A percentile compares a stretch with the other conserved stretches of the same genome.
Evolutionary conservation across 30 jellyfish, hydroid and myxozoan genomes (phyloP).

Genomic region (Hydractinia symbiolongicarpus): DNA sequence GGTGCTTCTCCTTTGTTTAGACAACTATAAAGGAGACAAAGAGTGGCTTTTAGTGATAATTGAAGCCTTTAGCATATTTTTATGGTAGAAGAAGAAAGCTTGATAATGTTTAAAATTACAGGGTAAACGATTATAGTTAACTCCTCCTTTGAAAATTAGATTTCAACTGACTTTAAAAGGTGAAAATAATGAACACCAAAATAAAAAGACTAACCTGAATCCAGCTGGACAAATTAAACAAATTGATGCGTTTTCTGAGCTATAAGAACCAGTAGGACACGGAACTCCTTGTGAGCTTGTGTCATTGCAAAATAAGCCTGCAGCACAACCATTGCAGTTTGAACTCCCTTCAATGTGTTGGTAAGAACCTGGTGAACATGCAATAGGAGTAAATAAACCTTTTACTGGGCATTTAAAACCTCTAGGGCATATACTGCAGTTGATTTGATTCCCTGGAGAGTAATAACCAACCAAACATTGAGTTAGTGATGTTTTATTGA

Average conservation of each 20-base stretch:
- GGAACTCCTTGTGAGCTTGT: conserved; percentile 27
- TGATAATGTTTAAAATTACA: neutral
- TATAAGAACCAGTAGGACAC: conserved; percentile 35
- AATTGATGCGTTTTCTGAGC: conserved; percentile 6
- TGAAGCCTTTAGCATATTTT: neutral
- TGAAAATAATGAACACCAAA: neutral
- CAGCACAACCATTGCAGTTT: conserved; percentile 39
- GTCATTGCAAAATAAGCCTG: conserved; percentile 29
- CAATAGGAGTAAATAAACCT: neutral
- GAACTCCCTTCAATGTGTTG: conserved; percentile 10
- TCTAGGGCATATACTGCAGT: conserved; percentile 7
- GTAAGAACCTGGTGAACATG: conserved; percentile 40
- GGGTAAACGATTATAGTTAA: neutral
- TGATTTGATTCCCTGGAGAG: neutral
- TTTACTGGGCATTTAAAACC: conserved; percentile 41
- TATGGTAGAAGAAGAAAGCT: neutral
- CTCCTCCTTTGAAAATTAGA: neutral
- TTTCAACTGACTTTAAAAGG: neutral
- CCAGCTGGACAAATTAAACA: conserved; percentile 41
- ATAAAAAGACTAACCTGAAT: neutral
- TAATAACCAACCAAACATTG: neutral
- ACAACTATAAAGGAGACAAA: conserved; percentile 32
- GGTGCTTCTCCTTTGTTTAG: conserved; percentile 39
- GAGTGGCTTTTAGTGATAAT: neutral
- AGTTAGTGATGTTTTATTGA: neutral